phyloP scores from a whole-genome alignment of 2,113 vertebrate species.

The Cathartes aura region DNA sequence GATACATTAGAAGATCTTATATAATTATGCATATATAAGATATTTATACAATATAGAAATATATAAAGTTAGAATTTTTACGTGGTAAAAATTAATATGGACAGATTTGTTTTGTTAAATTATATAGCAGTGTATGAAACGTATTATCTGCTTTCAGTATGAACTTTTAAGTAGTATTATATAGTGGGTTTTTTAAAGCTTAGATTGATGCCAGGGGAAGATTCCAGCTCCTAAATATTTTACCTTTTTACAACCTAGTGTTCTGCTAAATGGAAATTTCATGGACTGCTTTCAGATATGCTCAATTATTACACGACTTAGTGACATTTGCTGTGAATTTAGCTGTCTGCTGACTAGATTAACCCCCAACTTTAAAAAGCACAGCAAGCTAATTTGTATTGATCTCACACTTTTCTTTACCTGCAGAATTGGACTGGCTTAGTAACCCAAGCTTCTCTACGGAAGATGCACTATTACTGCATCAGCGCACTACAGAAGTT shows the following conservation, averaged over 20 bases:
- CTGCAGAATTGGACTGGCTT: slow-evolving; percentile 88
- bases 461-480: slow-evolving; percentile 75
- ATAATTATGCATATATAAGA: not conserved
- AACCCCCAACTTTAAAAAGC: not conserved
- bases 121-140: not conserved
- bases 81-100: not conserved
- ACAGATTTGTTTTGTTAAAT: not conserved
- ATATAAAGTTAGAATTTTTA: not conserved
- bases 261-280: slow-evolving; percentile 13
- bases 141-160: not conserved
- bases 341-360: not conserved
- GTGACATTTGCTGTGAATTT: not conserved
- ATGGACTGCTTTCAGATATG: not conserved
- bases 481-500: slow-evolving; percentile 68
- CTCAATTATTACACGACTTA: not conserved
- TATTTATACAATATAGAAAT: not conserved
- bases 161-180: not conserved
- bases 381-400: not conserved
- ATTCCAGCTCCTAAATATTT: slow-evolving; percentile 1
- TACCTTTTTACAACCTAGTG: not conserved
- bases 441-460: slow-evolving; percentile 88
- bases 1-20: not conserved
- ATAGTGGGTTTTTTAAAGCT: not conserved
- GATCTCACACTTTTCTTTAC: slow-evolving; percentile 1
- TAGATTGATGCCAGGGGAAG: not conserved